A percentile compares a stretch with the other conserved stretches of the same genome.
Evolutionary conservation across 1,140 invertebrate species (phyloP).

Genomic region (Asbolus verrucosus): DNA sequence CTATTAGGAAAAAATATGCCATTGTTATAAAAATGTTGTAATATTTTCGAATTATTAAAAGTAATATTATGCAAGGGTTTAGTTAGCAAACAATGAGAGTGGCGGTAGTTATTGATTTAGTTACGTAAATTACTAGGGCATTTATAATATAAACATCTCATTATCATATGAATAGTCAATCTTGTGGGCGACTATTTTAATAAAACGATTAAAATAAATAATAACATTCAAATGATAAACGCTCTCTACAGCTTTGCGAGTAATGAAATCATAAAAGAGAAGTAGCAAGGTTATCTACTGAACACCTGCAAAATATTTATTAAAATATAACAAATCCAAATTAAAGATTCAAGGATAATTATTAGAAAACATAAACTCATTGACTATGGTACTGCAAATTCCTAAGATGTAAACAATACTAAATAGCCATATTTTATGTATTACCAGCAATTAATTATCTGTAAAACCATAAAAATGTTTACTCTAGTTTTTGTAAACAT

Average conservation of each 20-base stretch:
- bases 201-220: slow-evolving; percentile 30
- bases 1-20: neutral
- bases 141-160: slow-evolving; percentile 14
- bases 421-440: slow-evolving; percentile 3
- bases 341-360: slow-evolving; percentile 44
- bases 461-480: too few species aligned
- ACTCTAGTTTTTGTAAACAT: too few species aligned
- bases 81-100: slow-evolving; percentile 31
- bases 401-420: slow-evolving; percentile 19
- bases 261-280: slow-evolving; percentile 35
- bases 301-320: slow-evolving; percentile 46
- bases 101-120: slow-evolving; percentile 35
- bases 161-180: slow-evolving; percentile 32
- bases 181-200: slow-evolving; percentile 21
- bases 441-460: too few species aligned
- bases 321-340: slow-evolving; percentile 42
- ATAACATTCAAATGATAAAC: slow-evolving; percentile 18
- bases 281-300: slow-evolving; percentile 36
- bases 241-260: slow-evolving; percentile 20
- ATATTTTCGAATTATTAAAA: slow-evolving; percentile 4
- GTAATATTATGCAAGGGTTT: slow-evolving; percentile 12
- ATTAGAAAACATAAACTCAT: slow-evolving; percentile 14
- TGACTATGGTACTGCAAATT: slow-evolving; percentile 25
- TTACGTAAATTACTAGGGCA: slow-evolving; percentile 30
- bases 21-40: slow-evolving; percentile 24